These are phyloP conservation scores for Conus canariensis DNA, from an alignment of 2,888 invertebrate species.

Conservation along the genomic window DNA sequence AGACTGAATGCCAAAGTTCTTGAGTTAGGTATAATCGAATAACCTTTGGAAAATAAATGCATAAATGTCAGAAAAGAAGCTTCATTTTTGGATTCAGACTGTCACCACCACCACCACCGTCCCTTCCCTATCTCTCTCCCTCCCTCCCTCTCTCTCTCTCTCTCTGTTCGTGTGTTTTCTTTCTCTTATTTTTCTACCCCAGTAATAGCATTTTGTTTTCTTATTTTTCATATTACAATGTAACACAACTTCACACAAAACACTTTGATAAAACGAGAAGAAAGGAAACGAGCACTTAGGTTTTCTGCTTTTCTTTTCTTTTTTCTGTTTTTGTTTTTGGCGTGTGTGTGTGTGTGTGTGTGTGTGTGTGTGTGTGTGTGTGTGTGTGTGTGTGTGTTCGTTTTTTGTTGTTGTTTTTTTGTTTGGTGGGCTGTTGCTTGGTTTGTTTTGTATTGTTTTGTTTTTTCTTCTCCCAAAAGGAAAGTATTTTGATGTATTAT, in stretches of 20 bases:
- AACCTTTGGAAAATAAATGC: not conserved
- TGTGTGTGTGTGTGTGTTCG: no score
- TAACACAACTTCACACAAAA: not conserved
- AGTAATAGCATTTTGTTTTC: not conserved
- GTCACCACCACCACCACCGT: not conserved
- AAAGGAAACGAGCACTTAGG: no score
- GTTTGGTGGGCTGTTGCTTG: no score
- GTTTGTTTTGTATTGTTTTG: no score
- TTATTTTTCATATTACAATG: no score
- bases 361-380: no score
- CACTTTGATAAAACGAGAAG: no score
- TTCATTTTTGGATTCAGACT: not conserved
- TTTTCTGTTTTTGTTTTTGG: not conserved
- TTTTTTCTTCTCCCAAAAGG: no score
- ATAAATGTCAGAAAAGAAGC: not conserved
- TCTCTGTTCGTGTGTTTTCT: not conserved
- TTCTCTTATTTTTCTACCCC: not conserved
- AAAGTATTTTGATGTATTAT: no score
- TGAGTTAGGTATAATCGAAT: constrained; percentile 2
- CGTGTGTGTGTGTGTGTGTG: no score
- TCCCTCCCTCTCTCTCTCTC: not conserved
- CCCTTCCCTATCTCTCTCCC: not conserved
- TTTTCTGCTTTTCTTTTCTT: no score
- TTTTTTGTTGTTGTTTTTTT: no score
- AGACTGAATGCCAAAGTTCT: not conserved